Evolutionary conservation across 2,888 invertebrate species (phyloP).

Genomic region (Steinernema scapterisci): DNA sequence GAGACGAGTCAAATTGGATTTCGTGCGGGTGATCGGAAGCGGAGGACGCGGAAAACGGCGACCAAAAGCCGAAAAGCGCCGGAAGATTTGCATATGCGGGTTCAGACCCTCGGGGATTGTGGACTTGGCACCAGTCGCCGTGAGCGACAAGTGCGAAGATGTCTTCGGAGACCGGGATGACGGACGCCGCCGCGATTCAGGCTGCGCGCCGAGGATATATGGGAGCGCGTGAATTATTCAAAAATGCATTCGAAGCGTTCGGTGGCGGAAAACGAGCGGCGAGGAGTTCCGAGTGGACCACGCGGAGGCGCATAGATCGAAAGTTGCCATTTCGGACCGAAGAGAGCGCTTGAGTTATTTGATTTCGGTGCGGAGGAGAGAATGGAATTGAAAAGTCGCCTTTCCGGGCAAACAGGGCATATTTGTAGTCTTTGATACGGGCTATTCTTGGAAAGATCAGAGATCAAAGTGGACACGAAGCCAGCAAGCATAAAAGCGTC

Average conservation of each 20-base stretch:
- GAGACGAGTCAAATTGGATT: conserved; percentile 11
- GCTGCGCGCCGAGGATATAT: not conserved
- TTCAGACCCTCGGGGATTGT: not conserved
- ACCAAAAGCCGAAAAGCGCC: not conserved
- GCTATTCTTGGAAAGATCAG: no score
- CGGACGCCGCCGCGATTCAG: conserved; percentile 21
- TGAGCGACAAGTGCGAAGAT: conserved; percentile 29
- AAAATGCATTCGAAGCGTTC: not conserved
- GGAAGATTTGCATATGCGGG: not conserved
- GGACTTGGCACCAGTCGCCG: not conserved
- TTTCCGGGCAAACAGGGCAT: no score
- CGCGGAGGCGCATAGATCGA: no score
- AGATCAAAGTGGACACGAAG: no score
- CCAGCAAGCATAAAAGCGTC: no score
- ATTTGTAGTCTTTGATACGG: no score
- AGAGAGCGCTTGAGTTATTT: no score
- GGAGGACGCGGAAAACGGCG: not conserved
- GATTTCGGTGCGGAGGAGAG: no score
- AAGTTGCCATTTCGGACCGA: no score
- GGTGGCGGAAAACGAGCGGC: not conserved
- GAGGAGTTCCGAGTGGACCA: not conserved
- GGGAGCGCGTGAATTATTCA: conserved; percentile 21
- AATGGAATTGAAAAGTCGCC: no score
- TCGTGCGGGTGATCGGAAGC: not conserved
- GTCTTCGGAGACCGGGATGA: conserved; percentile 30